Conservation (phyloP, 2,113 vertebrate species). For the Hippocampus comes region DNA sequence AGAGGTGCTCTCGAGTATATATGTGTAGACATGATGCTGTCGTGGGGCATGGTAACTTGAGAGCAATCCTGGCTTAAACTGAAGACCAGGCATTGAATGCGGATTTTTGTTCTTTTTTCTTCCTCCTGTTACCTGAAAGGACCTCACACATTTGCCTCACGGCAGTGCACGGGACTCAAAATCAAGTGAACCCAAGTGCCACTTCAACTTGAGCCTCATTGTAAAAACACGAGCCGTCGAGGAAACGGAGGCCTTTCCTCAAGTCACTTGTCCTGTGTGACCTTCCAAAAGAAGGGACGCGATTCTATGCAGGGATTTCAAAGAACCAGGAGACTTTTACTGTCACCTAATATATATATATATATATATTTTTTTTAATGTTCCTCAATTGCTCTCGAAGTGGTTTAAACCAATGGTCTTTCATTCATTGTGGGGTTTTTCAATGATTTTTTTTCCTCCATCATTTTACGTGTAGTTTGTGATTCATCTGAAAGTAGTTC, state of each 20-base stretch:
- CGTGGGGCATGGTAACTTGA: neutral
- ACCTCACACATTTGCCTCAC: neutral
- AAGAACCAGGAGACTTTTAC: neutral
- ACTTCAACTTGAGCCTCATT: constrained; percentile 54
- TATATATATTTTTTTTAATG: too few relatives aligned
- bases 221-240: constrained; percentile 55
- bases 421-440: too few relatives aligned
- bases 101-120: neutral
- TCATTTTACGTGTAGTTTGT: too few relatives aligned
- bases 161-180: constrained; percentile 25
- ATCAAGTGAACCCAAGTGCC: constrained; percentile 37
- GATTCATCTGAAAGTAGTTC: too few relatives aligned
- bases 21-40: neutral
- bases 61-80: neutral
- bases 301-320: constrained; percentile 13
- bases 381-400: too few relatives aligned
- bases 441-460: too few relatives aligned
- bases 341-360: neutral
- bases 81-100: neutral
- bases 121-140: neutral
- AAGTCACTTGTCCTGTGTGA: constrained; percentile 34
- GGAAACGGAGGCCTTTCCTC: constrained; percentile 48
- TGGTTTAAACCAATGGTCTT: too few relatives aligned
- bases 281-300: constrained; percentile 41
- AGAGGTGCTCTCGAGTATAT: neutral